Base-by-base conservation (phyloP, 2,888 invertebrate genomes). In the Drosophila affinis region DNA sequence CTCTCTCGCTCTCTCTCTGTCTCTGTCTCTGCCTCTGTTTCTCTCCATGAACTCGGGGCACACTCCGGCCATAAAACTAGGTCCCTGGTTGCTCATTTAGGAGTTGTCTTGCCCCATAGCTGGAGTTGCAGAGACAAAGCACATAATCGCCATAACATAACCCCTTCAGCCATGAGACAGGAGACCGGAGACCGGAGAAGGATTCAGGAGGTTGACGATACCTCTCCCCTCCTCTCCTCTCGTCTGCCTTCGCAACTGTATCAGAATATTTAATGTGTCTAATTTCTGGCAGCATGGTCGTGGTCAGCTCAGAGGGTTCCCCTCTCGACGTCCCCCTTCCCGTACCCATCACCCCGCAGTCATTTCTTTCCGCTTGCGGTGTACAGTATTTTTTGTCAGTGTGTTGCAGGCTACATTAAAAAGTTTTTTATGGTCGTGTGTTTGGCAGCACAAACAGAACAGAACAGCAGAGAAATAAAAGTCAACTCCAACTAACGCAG, bases 391-490 rank as follows among this genome's bases (percentile, higher is more conserved):
- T 67, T 72, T 57, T 39, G 39, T 7, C 47, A 67, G 49, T 77
- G 49, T 77, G 55, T 48, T 63, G 71, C 47, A 54, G 49, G 44
- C 63, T 62, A 53, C 75, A 77, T 82, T 85, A 82, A 87, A 87
- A 82, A 87, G 83, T 87, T 82, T 87, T 74, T 85, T 85, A 82
- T 79, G 86, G 51, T 34, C 65, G 29, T 74, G 68, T 70, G 67
- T 76, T 78, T 79, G 82, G 69, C 72, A 79, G 70, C 70, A 52
- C 70, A 70, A 68, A 68, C 60, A 72, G 64, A 68, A 68, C 60
- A 72, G 64, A 72, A 83, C 34, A 32, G 32, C 9, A 75, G 49
- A 56, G 49, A 72, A 63, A 78, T 65, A 75, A 63, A 73, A 76
- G 59, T 65, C 51, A 53, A 49, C 52, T 63, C 54, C 65, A 76